phyloP scores from a whole-genome alignment of 2,113 vertebrate genomes.

The Chinchilla lanigera region DNA sequence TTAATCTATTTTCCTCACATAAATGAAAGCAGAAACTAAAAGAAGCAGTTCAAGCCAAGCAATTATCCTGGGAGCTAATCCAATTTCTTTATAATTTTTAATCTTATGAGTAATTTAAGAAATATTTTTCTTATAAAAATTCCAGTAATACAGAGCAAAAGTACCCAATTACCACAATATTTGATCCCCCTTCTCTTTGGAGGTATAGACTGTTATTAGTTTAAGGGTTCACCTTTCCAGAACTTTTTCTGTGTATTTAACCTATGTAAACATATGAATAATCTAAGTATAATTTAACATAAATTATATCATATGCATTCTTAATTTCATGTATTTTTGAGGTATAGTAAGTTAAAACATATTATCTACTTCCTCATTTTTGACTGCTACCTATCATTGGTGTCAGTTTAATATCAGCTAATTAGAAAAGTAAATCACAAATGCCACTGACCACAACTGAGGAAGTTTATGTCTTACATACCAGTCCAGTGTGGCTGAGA shows the following conservation, averaged over 20 bases:
- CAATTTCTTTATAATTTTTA: conserved; percentile 70
- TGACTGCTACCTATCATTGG: not conserved
- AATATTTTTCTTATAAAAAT: conserved; percentile 64
- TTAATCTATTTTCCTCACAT: conserved; percentile 9
- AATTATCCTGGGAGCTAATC: conserved; percentile 50
- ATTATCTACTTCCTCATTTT: not conserved
- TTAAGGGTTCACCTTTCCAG: not conserved
- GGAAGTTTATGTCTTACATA: not conserved
- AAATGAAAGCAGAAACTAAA: conserved; percentile 47
- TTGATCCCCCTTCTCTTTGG: not conserved
- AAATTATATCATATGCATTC: not conserved
- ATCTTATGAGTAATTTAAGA: conserved; percentile 68
- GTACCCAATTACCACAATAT: not conserved
- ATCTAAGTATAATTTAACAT: not conserved
- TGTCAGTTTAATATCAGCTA: not conserved
- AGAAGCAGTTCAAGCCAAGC: not conserved
- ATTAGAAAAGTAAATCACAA: not conserved
- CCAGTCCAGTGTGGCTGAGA: too few species aligned
- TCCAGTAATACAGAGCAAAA: conserved; percentile 55
- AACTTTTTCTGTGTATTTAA: not conserved
- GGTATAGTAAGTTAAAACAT: not conserved
- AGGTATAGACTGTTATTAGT: not conserved
- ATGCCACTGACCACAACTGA: not conserved
- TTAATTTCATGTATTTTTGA: not conserved
- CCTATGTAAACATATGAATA: not conserved